These are phyloP conservation scores for Parochlus steinenii DNA, from an alignment of 2,888 invertebrate species.

Conservation along the genomic window DNA sequence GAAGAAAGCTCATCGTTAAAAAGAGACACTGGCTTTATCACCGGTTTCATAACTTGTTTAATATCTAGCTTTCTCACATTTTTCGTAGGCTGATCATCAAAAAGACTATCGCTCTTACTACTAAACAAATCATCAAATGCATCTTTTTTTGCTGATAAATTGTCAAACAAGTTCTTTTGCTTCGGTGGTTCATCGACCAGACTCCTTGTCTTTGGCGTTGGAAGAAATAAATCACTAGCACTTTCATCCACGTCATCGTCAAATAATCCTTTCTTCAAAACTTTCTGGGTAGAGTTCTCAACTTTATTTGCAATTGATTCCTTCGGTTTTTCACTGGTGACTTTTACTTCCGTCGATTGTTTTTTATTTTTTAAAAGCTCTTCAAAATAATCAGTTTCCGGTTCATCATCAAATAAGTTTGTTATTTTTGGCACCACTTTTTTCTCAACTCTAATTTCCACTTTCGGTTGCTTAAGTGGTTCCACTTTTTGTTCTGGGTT, in stretches of 20 bases:
- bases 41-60: too few species aligned
- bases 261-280: conserved; percentile 24
- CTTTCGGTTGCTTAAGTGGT: background rate
- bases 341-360: background rate
- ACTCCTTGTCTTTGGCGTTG: background rate
- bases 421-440: too few species aligned
- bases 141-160: background rate
- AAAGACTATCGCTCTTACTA: too few species aligned
- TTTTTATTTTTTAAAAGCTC: conserved; percentile 2
- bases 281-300: conserved; percentile 20
- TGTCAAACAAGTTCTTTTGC: background rate
- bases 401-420: conserved; percentile 13
- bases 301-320: background rate
- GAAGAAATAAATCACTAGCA: conserved; percentile 14
- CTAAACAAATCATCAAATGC: too few species aligned
- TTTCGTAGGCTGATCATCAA: too few species aligned
- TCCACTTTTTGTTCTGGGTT: conserved; percentile 2
- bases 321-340: background rate
- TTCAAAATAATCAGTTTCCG: conserved; percentile 9
- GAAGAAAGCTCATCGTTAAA: too few species aligned
- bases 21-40: too few species aligned
- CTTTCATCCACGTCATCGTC: conserved; percentile 25
- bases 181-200: background rate
- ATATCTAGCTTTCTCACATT: too few species aligned
- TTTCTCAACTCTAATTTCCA: too few species aligned